phyloP scores from a whole-genome alignment of 2,797 vertebrate genomes.

The Neoniphon sammara region DNA sequence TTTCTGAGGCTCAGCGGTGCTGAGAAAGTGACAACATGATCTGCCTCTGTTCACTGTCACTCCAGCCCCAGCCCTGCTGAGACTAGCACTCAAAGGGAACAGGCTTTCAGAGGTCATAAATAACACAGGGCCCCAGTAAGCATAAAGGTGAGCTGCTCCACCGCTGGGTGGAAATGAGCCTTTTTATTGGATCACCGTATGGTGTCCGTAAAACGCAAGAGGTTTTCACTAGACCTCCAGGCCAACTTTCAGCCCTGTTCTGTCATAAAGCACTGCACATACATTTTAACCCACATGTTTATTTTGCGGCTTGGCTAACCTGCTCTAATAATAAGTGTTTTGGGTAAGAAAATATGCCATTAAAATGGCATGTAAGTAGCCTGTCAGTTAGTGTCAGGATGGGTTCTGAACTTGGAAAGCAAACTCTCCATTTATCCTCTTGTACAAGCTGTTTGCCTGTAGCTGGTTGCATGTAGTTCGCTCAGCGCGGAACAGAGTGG shows the following conservation, averaged over 20 bases:
- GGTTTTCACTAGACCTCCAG: conserved; percentile 66
- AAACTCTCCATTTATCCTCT: conserved; percentile 34
- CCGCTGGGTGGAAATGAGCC: conserved; percentile 82
- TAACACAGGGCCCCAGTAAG: conserved; percentile 75
- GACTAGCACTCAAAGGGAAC: conserved; percentile 78
- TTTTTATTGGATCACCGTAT: conserved; percentile 80
- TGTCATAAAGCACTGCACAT: conserved; percentile 59
- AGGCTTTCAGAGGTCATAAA: conserved; percentile 81
- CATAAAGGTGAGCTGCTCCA: conserved; percentile 80
- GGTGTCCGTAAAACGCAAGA: conserved; percentile 77
- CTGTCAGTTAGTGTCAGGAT: conserved; percentile 44
- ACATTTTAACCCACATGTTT: conserved; percentile 25
- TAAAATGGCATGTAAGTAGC: conserved; percentile 53
- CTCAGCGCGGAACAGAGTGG: conserved; percentile 65
- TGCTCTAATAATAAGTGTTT: conserved; percentile 45
- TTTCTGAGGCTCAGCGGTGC: conserved; percentile 64
- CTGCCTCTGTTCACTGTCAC: conserved; percentile 80
- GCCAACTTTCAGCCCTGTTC: conserved; percentile 44
- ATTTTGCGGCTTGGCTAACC: conserved; percentile 30
- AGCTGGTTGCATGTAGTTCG: conserved; percentile 50
- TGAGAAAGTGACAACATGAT: conserved; percentile 79
- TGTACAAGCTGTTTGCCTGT: conserved; percentile 38
- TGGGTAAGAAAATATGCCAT: conserved; percentile 48
- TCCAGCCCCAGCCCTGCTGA: conserved; percentile 69
- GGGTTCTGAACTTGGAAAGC: conserved; percentile 51